A percentile compares a stretch with the other conserved stretches of the same genome.
Conservation (phyloP, 1,140 invertebrate genomes). For the Drosophila subobscura region DNA sequence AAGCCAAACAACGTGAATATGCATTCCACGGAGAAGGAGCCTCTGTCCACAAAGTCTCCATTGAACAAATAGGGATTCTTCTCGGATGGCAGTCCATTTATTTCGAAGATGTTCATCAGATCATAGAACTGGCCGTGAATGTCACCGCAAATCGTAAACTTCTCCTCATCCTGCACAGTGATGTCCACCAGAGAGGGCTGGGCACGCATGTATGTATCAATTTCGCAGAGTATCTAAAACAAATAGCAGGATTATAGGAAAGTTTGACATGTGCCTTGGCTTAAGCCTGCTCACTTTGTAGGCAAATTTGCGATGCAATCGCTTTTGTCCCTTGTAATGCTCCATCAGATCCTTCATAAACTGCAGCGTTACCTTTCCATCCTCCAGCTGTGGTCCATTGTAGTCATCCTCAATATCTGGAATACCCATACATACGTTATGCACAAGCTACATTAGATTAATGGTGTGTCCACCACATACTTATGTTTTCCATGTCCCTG, state of each 20-base stretch:
- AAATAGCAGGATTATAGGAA: conserved; percentile 1
- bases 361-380: conserved; percentile 93
- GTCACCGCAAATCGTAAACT: conserved; percentile 99
- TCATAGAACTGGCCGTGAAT: conserved; percentile 99
- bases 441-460: too few relatives aligned
- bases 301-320: conserved; percentile 98
- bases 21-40: conserved; percentile 99
- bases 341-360: conserved; percentile 95
- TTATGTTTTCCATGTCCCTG: conserved; percentile 95
- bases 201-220: conserved; percentile 92
- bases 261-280: not conserved
- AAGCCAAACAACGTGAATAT: conserved; percentile 99
- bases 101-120: conserved; percentile 98
- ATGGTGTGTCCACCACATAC: conserved; percentile 86
- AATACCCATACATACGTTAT: conserved; percentile 17
- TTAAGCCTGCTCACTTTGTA: conserved; percentile 90
- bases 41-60: conserved; percentile 98
- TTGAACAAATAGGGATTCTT: conserved; percentile 93
- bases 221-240: conserved; percentile 94
- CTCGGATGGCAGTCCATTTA: conserved; percentile 97
- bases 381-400: conserved; percentile 94
- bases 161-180: conserved; percentile 92
- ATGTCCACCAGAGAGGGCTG: conserved; percentile 96
- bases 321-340: conserved; percentile 95
- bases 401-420: conserved; percentile 97